phyloP scores from a whole-genome alignment of 2,888 invertebrate genomes.

The Ptilodon capucinus region DNA sequence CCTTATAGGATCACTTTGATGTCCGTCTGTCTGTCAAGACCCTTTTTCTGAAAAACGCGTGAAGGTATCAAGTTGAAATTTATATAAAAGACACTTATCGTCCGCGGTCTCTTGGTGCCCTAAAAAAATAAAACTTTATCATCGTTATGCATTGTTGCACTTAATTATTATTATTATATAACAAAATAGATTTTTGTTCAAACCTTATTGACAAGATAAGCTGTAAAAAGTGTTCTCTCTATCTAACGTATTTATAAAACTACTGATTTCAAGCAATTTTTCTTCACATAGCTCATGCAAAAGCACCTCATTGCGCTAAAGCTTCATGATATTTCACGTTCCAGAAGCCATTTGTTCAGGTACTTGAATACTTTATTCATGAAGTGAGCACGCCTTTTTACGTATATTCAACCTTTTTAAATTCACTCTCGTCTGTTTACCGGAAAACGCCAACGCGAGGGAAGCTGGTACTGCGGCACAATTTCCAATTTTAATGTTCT shows the following conservation, averaged over 20 bases:
- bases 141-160: background rate
- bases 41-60: too few relatives aligned
- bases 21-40: too few relatives aligned
- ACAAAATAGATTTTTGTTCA: background rate
- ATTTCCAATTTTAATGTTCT: constrained; percentile 1
- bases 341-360: constrained; percentile 30
- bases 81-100: too few relatives aligned
- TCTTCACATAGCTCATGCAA: constrained; percentile 15
- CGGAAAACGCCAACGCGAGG: constrained; percentile 1
- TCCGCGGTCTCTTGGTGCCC: too few relatives aligned
- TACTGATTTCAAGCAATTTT: constrained; percentile 14
- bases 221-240: background rate
- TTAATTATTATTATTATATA: background rate
- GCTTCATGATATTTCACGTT: constrained; percentile 32
- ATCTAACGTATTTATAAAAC: background rate
- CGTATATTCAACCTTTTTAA: constrained; percentile 30
- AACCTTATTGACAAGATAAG: background rate
- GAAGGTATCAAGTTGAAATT: too few relatives aligned
- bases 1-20: too few relatives aligned
- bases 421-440: constrained; percentile 15
- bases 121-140: too few relatives aligned
- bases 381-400: constrained; percentile 28
- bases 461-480: background rate
- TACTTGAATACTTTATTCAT: constrained; percentile 44
- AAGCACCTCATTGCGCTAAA: constrained; percentile 13